A percentile compares a stretch with the other conserved stretches of the same genome.
These are phyloP conservation scores for Mus spretus DNA, from an alignment of 2,797 vertebrate species.

Conservation along the genomic window DNA sequence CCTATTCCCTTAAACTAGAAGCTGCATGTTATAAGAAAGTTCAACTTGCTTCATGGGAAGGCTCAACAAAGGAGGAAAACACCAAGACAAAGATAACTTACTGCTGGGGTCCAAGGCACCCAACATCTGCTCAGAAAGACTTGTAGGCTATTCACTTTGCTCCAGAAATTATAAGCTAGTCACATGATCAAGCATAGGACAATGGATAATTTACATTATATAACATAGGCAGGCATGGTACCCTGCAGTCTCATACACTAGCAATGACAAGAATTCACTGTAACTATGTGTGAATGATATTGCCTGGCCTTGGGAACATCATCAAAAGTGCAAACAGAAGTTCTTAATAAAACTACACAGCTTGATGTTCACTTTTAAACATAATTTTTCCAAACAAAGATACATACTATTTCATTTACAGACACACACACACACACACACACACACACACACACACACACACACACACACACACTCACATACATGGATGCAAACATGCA, in stretches of 20 bases:
- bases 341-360: not conserved
- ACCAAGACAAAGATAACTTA: not conserved
- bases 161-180: slow-evolving; percentile 4
- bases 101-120: not conserved
- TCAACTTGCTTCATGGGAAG: not conserved
- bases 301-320: not conserved
- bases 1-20: not conserved
- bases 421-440: no score
- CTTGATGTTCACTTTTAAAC: not conserved
- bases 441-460: no score
- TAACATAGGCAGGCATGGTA: not conserved
- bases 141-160: not conserved
- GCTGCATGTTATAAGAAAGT: not conserved
- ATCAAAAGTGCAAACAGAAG: not conserved
- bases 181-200: not conserved
- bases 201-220: not conserved
- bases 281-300: not conserved
- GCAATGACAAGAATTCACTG: not conserved
- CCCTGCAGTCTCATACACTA: not conserved
- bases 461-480: no score
- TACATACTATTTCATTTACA: not conserved
- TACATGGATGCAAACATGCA: not conserved
- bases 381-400: not conserved
- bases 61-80: not conserved
- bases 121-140: not conserved